Conservation (phyloP, 2,888 invertebrate species). For the Pheosia tremula region DNA sequence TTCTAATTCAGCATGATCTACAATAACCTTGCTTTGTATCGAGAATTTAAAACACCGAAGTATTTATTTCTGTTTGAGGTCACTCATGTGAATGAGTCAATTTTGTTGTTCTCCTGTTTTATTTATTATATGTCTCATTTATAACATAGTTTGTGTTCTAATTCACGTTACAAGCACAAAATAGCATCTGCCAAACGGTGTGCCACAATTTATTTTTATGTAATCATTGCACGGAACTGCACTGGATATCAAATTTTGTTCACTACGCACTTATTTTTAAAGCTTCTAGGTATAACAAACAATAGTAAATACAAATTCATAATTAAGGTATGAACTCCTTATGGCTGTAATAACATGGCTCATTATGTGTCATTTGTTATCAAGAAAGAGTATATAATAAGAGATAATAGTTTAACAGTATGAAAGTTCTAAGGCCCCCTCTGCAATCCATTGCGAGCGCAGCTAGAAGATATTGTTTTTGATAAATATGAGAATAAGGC, state of each 20-base stretch:
- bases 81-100: neutral
- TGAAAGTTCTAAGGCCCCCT: too few relatives aligned
- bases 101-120: neutral
- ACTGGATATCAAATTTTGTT: neutral
- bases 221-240: neutral
- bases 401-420: too few relatives aligned
- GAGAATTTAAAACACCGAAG: neutral
- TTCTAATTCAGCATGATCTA: neutral
- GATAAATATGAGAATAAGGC: too few relatives aligned
- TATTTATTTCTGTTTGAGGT: neutral
- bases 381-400: too few relatives aligned
- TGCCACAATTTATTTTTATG: neutral
- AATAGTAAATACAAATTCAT: too few relatives aligned
- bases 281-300: too few relatives aligned
- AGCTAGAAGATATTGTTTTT: too few relatives aligned
- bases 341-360: too few relatives aligned
- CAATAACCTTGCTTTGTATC: slow-evolving; percentile 2
- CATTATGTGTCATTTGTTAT: too few relatives aligned
- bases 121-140: neutral
- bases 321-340: too few relatives aligned
- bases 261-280: too few relatives aligned
- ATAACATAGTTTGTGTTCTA: neutral
- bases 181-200: neutral
- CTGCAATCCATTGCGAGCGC: too few relatives aligned
- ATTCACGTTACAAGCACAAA: neutral